Base-by-base conservation (phyloP, 2,113 vertebrate species). In the Hemiscyllium ocellatum region DNA sequence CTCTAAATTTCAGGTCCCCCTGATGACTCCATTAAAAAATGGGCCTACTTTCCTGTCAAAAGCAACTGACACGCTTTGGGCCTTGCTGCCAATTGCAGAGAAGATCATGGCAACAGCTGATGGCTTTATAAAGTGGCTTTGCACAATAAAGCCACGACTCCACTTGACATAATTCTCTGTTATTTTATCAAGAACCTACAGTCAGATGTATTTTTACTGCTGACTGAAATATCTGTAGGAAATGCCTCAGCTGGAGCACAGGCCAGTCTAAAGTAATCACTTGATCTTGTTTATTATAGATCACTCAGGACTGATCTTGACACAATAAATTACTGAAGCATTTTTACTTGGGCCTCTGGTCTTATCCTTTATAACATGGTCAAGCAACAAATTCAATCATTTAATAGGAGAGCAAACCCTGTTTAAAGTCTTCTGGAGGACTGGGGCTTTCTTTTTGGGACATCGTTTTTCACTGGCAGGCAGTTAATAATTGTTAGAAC, bases 201-300 rank as follows among this genome's bases (percentile, higher is more conserved):
- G 24, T 94, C 68, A 47, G 66, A 70, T 47, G 37, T 68, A 70
- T 26, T 22, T 42, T 70, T 70, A n/a, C 93, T 47, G 22, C 61
- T 52, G 78, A 17, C 78, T 47, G 22, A 47, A 90, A 33, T 90
- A 4, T 52, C 26, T 61, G 13, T 3, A 26, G 26, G 87, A 90
- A 90, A 90, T 90, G 87, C 50, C 66, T 47, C 93, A 70, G 66
- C 93, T 42, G n/a, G 66, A 50, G 68, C 37, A 42, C 68, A 94
- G 20, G 47, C 37, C 4, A 1, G 24, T 47, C 37, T 70, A 50
- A 47, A 94, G 66, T 42, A 10, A 26, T 72, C 93, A 37, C 66
- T 70, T 70, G 20, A 47, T 94, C 93, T 70, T 70, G 66, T 47
- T 47, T 47, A 94, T 94, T 70, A 68, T 94, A 94, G 50, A 90